Conservation (phyloP, 2,888 invertebrate genomes). For the Drosophila parthenogenetica region DNA sequence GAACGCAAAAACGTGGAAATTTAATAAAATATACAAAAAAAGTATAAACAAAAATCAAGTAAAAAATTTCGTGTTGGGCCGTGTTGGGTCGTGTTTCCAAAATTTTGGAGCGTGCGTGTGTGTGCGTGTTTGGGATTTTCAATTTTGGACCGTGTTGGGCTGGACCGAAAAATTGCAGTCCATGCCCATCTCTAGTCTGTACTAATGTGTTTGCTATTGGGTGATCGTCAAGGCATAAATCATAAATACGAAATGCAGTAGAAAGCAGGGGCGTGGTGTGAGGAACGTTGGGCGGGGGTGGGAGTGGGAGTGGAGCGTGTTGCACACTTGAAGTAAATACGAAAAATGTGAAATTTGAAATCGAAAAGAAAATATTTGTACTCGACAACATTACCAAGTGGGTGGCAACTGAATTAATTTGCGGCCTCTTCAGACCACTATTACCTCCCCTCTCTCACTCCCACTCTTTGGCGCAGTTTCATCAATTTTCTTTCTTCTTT, state of each 20-base stretch:
- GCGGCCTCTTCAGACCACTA: slow-evolving; percentile 32
- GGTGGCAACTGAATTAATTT: slow-evolving; percentile 82
- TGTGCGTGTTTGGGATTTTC: too few species aligned
- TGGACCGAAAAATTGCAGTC: too few species aligned
- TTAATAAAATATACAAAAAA: too few species aligned
- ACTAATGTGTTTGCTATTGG: slow-evolving; percentile 61
- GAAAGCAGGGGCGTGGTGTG: not conserved
- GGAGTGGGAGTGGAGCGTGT: not conserved
- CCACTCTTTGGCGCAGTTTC: slow-evolving; percentile 37
- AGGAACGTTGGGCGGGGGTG: not conserved
- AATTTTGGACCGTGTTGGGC: too few species aligned
- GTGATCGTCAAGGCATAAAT: slow-evolving; percentile 69
- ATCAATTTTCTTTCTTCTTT: slow-evolving; percentile 58
- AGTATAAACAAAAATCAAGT: too few species aligned
- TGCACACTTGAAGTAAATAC: slow-evolving; percentile 55
- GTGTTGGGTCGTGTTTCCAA: too few species aligned
- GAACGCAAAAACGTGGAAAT: too few species aligned
- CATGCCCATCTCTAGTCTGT: too few species aligned
- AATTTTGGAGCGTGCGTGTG: too few species aligned
- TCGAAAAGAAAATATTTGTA: slow-evolving; percentile 74
- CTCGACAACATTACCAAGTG: slow-evolving; percentile 67
- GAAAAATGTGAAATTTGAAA: slow-evolving; percentile 48
- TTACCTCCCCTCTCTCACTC: not conserved
- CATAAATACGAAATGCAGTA: slow-evolving; percentile 59
- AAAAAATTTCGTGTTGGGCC: too few species aligned